Conservation (phyloP, 2,888 invertebrate species). For the Fragum fragum region DNA sequence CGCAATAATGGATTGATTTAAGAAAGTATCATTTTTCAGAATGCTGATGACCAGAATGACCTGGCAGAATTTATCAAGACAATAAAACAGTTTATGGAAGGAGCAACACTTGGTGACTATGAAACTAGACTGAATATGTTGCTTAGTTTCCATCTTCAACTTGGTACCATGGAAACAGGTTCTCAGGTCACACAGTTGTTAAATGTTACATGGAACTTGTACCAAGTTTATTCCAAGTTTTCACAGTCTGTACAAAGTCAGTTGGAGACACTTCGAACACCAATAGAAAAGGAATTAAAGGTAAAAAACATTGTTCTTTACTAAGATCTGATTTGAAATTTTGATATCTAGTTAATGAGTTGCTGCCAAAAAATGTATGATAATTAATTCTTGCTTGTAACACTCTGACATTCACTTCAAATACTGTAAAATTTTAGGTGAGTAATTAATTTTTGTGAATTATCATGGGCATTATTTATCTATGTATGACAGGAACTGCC, state of each 20-base stretch:
- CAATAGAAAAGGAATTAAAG: conserved; percentile 96
- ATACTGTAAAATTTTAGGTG: too few species aligned
- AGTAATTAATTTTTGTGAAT: too few species aligned
- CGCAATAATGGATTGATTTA: too few species aligned
- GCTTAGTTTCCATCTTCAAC: conserved; percentile 93
- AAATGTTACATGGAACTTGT: conserved; percentile 88
- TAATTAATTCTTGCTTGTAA: too few species aligned
- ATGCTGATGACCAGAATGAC: conserved; percentile 16
- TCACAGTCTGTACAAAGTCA: conserved; percentile 89
- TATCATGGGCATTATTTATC: too few species aligned
- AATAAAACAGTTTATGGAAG: conserved; percentile 94
- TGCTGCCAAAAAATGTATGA: too few species aligned
- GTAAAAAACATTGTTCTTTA: conserved; percentile 67
- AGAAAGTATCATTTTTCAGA: conserved; percentile 16
- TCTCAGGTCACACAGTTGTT: conserved; percentile 50
- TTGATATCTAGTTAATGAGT: too few species aligned
- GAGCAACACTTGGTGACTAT: conserved; percentile 94
- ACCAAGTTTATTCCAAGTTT: conserved; percentile 95
- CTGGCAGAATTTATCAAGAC: conserved; percentile 65
- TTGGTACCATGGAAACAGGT: conserved; percentile 88
- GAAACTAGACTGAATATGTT: conserved; percentile 92
- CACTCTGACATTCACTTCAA: too few species aligned
- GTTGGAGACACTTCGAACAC: conserved; percentile 91
- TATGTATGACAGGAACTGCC: too few species aligned
- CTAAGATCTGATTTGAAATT: neutral